Evolutionary conservation across 2,888 invertebrate genomes (phyloP), one percentile per base, ranked within the genome.

Genomic region (Trichopria drosophilae): DNA sequence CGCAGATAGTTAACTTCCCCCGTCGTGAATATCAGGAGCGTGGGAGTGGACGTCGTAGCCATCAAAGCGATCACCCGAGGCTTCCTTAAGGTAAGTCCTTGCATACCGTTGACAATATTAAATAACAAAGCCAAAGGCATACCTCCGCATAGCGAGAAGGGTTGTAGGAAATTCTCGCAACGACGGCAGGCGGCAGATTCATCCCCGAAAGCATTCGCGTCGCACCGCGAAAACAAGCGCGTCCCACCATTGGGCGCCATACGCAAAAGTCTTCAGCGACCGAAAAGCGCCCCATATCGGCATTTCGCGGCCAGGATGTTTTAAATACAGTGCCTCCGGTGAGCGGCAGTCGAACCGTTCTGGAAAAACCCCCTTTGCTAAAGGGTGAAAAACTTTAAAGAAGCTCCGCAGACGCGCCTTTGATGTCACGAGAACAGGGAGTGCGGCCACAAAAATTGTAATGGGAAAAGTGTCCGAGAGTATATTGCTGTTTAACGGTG

Each of bases 101-200:
- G 65, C 74, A 75, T 75, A 71, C 75, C 75, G 62, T 67, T 61
- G 66, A 67, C 68, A 68, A 73, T 75, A 75, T 75, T 73, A 73
- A 72, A 74, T 73, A 74, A 75, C 75, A 75, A 75, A 75, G 74
- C n/a, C 74, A 74, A 74, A 74, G 73, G 75, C 70, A 75, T 75
- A 74, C 74, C 75, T 66, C 53, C 54, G 60, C 57, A 48, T 58
- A 55, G 62, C 51, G 55, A 53, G 62, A 63, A 63, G 62, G 67
- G 67, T 63, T 65, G 59, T 51, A 51, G 63, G 60, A 67, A 73
- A 72, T 73, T 73, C 71, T 71, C 68, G 66, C 67, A 69, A 48
- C 62, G 61, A 60, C 57, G 60, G 58, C 57, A 60, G 61, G 61
- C 56, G 53, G 58, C 59, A 52, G 50, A 58, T 64, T 64, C 23